Percentiles rank a stretch among this genome's conserved stretches.
Evolutionary conservation across 2,113 vertebrate genomes (phyloP).

Genomic region (Manacus vitellinus): DNA sequence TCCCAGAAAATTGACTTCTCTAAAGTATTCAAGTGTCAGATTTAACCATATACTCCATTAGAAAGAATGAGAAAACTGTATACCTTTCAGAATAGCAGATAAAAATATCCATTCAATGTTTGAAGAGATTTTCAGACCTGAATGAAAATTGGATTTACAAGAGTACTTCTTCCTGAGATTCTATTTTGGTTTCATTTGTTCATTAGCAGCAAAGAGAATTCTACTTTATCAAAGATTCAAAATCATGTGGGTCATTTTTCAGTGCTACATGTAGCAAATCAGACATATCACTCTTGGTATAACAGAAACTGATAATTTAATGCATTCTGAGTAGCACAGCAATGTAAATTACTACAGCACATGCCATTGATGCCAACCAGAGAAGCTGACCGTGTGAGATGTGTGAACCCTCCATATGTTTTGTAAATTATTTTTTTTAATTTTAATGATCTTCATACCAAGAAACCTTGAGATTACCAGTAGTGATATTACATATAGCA

Average conservation of each 20-base stretch:
- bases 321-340: neutral
- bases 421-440: neutral
- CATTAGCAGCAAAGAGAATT: neutral
- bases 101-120: neutral
- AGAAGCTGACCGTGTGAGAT: neutral
- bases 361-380: neutral
- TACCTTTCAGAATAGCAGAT: neutral
- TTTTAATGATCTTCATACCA: neutral
- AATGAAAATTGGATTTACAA: neutral
- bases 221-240: neutral
- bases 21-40: neutral
- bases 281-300: neutral
- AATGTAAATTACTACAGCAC: neutral
- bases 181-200: conserved; percentile 5
- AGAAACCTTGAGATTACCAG: neutral
- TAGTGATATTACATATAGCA: neutral
- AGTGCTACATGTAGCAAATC: neutral
- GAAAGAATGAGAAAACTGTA: neutral
- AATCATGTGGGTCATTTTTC: neutral
- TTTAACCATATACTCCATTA: neutral
- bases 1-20: neutral
- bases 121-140: neutral
- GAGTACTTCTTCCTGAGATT: neutral
- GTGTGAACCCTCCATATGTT: neutral
- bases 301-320: neutral